Base-by-base conservation (phyloP, 2,888 invertebrate genomes). In the Pegoplata infirma region DNA sequence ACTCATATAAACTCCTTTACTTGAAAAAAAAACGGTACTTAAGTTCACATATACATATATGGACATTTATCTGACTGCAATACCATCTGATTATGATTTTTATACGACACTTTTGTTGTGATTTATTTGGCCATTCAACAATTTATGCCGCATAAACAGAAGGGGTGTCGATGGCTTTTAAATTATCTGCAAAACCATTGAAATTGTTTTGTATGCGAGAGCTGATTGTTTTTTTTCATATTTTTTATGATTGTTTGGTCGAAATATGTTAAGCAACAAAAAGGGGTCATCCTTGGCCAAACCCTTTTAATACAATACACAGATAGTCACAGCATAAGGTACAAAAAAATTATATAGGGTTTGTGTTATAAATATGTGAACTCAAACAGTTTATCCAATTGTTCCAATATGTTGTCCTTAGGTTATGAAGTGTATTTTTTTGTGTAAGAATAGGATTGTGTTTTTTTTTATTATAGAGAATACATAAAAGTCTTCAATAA, bases 81-180 rank as follows among this genome's bases (percentile, higher is more conserved):
- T 75, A 67, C 56, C 75, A 89, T 88, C 89, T 88, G 89, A 89
- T 89, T 89, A 89, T 89, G 88, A 88, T 85, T 88, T 88, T 89
- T 89, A 89, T 89, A 87, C 85, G 88, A 87, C 88, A 88, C 88
- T 87, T 87, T 66, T 85, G 85, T 83, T 86, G 86, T 89, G 89
- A 88, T 88, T 87, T 87, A 87, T 87, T 84, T 86, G 87, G 86
- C 82, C 87, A 85, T 86, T 85, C 86, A 85, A 85, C 84, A 82
- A 83, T 84, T 87, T 85, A 85, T 84, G 82, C 84, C 80, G 73
- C 81, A 79, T 81, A 83, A 66, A 80, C 84, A 81, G 84, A 85
- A 86, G 85, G 85, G 72, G 85, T 85, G 86, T 86, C 86, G 84
- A 86, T 86, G 83, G 85, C 86, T 85, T 86, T 85, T 85, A 74